Evolutionary conservation across 2,888 invertebrate genomes (phyloP), one percentile per base, ranked within the genome.

Genomic region (Seladonia tumulorum): DNA sequence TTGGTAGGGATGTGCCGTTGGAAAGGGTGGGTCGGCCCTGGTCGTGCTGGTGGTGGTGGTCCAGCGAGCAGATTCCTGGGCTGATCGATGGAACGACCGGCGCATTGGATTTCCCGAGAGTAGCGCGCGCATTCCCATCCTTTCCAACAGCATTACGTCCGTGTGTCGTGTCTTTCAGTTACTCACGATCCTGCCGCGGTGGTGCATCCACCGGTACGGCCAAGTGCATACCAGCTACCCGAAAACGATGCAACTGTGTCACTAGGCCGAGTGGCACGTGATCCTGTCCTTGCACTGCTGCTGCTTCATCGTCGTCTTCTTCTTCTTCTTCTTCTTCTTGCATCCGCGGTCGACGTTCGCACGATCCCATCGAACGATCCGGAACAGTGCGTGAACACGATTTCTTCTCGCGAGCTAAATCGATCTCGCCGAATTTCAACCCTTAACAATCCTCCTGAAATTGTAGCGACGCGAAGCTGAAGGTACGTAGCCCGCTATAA

Each of bases 11-110:
- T 71, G 79, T 25, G 81, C 70, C 57, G 82, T 84, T 80, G 79
- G 85, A 42, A 78, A 83, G 86, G 88, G 87, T 89, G 87, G 89
- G 88, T 86, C 85, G 87, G 66, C 76, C 79, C 87, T 75, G 75
- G 81, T 45, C 76, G 81, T 70, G 82, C 35, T 84, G 88, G 90
- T 63, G 92, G 92, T 90, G 68, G 68, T 94, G 94, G 94, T 94
- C 94, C 94, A 94, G 94, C 92, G 86, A 91, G 92, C 94, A 94
- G 94, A 93, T 94, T 94, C 94, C 93, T 91, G 91, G 92, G 85
- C 93, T 94, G 94, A 94, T 94, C 94, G 94, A 94, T 93, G 93
- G 86, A 91, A 93, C 93, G 93, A 90, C 91, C 93, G 93, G 93
- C 93, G 93, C 93, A 92, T 90, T 93, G 90, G 92, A 93, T 91